These are phyloP conservation scores for Tragelaphus scriptus DNA, from an alignment of 2,113 vertebrate species.

Conservation along the genomic window DNA sequence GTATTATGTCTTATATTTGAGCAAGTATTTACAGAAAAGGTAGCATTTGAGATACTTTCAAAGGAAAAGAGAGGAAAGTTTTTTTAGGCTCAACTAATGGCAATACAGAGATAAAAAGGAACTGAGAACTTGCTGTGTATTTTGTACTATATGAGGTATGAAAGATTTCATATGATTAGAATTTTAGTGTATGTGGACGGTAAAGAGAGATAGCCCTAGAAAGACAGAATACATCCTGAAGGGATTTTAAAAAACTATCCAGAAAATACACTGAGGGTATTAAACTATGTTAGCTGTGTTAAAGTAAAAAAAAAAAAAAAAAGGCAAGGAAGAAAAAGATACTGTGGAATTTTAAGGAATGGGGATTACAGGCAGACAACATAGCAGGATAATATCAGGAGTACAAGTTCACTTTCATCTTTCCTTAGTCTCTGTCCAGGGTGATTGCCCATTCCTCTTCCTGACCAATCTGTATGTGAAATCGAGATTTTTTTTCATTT, in stretches of 20 bases:
- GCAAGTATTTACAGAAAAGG: neutral
- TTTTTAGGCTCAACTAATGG: neutral
- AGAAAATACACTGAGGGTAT: neutral
- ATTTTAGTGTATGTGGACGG: neutral
- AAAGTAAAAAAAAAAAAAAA: neutral
- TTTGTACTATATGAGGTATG: neutral
- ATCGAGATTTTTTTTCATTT: too few species aligned
- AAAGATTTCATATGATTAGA: neutral
- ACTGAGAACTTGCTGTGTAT: neutral
- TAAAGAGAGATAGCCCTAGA: neutral
- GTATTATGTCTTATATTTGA: too few species aligned
- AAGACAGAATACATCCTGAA: neutral
- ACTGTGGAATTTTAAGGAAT: neutral
- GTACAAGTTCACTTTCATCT: too few species aligned
- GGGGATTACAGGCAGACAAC: neutral
- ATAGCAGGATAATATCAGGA: neutral
- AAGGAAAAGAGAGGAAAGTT: neutral
- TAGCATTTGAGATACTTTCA: neutral
- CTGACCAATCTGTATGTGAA: too few species aligned
- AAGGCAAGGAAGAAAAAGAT: neutral
- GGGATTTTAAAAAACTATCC: neutral
- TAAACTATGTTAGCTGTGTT: neutral
- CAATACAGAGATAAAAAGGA: neutral
- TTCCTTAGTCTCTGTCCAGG: too few species aligned
- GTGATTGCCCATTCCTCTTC: too few species aligned